A percentile compares a stretch with the other conserved stretches of the same genome.
phyloP scores from a whole-genome alignment of 2,797 vertebrate species.

The Pseudochirops cupreus region DNA sequence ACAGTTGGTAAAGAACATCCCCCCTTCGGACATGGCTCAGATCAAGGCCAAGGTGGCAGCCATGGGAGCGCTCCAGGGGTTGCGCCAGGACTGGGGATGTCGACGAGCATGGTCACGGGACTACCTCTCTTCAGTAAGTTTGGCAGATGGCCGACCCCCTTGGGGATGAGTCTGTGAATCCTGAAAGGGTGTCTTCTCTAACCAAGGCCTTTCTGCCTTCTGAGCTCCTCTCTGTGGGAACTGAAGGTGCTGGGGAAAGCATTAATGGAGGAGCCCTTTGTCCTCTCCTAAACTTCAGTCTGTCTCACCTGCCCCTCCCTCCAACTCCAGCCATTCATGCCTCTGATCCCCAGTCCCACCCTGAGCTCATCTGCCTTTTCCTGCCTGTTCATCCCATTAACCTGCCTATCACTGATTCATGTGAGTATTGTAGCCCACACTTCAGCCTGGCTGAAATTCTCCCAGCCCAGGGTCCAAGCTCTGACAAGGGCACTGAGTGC shows the following conservation, averaged over 20 bases:
- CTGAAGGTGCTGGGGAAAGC: not conserved
- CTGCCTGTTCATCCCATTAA: not conserved
- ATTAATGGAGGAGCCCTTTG: not conserved
- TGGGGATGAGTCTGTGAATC: not conserved
- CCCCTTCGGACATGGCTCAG: constrained; percentile 93
- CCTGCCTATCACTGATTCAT: not conserved
- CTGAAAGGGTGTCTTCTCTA: not conserved
- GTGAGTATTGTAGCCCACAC: not conserved
- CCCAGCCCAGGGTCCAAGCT: not conserved
- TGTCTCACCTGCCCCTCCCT: no score
- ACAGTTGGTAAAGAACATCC: constrained; percentile 95
- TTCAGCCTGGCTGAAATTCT: not conserved
- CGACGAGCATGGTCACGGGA: constrained; percentile 90
- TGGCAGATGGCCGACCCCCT: rapidly evolving
- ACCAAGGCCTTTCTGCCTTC: not conserved
- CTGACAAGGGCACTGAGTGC: not conserved
- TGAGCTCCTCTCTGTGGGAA: no score
- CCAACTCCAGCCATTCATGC: not conserved
- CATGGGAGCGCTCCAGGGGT: constrained; percentile 86
- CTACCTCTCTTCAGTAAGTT: constrained; percentile 92
- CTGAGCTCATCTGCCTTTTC: no score
- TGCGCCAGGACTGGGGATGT: constrained; percentile 91
- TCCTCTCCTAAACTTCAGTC: not conserved
- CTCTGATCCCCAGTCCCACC: not conserved
- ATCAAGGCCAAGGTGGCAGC: constrained; percentile 94